Evolutionary conservation across 2,797 vertebrate genomes (phyloP), one percentile per base, ranked within the genome.

Genomic region (Buceros bicornis): DNA sequence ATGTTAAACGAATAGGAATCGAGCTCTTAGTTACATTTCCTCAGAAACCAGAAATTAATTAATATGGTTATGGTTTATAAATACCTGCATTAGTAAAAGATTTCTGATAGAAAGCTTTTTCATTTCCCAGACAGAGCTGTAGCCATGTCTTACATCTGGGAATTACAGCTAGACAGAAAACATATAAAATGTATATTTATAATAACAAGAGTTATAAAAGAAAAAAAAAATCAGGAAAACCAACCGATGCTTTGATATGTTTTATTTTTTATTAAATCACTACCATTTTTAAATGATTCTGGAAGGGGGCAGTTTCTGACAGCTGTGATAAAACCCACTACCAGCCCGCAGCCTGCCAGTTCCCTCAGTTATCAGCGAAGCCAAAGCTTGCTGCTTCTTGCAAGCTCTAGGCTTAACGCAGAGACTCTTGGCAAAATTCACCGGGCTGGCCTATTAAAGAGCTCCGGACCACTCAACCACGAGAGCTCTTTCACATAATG

Each of bases 21-120:
- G 10, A 80, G 18, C 25, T 28, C 69, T 90, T 57, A 5, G 37
- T 35, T 84, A 86, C 43, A 72, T 80, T 88, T 93, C 87, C 77
- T 95, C 73, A 76, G 93, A 94, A 95, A 79, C 51, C 80, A 91
- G 60, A 70, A 87, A 95, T 95, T 88, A 67, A 82, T 91, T 86
- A 76, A 84, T 87, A 53, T 2, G 20, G 78, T 93, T 92, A 93
- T 7, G 43, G 70, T 70, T 92, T 69, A 82, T 50, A 92, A 93
- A 88, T 69, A 95, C 72, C 65, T 65, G 40, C 84, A 43, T 48
- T 66, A 81, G 66, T 54, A 60, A 43, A 69, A 93, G 66, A 61
- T 90, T 96, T 79, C 82, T 93, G 85, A 93, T 40, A 82, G 92
- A 89, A 88, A 76, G 85, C 66, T 53, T 91, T 94, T 90, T 93